Base-by-base conservation (phyloP, 2,888 invertebrate genomes). In the Hymenopus coronatus region DNA sequence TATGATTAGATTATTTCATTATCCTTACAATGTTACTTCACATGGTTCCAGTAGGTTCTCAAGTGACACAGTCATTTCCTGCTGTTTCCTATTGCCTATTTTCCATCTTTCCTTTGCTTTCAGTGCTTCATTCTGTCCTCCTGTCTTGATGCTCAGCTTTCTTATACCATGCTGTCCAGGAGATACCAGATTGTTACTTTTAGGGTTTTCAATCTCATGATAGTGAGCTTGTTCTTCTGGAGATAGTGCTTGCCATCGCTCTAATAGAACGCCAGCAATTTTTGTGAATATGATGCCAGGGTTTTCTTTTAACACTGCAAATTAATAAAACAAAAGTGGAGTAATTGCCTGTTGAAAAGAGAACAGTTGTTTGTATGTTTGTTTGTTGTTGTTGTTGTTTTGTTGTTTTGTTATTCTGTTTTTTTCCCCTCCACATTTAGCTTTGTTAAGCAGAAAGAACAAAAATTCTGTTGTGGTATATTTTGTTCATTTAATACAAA, bases 171-270 rank as follows among this genome's bases (percentile, higher is more conserved):
- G 54, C 3, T 70, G 15, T 15, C 20, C 54, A 70, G 54, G 15
- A 20, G 54, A 20, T 20, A 0, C 8, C 28, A 83, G n/a, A n/a
- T 15, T 20, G 81, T 86, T 54, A 81, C 28, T 86, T 70, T 70
- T 20, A 25, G 54, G 54, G 3, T 20, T 90, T 33, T 91, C 92
- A 14, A 92, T 88, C 85, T 92, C 91, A 87, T 92, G 91, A 90
- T 93, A 94, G 90, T 91, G 92, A 27, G 92, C 92, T 88, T 93
- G 93, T 89, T 94, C 93, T 82, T 93, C 92, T 3, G 92, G 90
- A 0, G 92, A 91, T 84, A 94, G 90, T 84, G 91, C 90, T 90
- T 92, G 92, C 94, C 94, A 94, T 7, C 92, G 91, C 84, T 91
- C 90, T 25, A 92, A 92, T 88, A 94, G 91, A n/a, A 91, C 89